Evolutionary conservation across 2,113 vertebrate species (phyloP).

Genomic region (Nannobrachium achirus): DNA sequence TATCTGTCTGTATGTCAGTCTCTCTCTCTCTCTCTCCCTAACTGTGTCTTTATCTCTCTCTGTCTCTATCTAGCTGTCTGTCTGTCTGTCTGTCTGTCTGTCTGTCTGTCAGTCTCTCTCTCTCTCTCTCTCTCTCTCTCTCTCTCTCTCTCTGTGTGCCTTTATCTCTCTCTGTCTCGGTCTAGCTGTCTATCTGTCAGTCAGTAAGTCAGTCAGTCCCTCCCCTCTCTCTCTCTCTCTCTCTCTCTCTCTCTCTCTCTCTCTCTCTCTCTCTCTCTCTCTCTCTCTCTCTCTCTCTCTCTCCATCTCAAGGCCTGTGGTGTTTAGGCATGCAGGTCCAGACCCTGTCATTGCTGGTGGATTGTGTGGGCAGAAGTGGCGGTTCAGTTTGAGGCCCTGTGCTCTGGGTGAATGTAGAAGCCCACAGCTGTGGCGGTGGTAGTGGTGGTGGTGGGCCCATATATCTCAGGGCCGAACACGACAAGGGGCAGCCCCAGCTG

Average conservation of each 20-base stretch:
- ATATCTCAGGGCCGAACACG: conserved; percentile 31
- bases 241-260: neutral
- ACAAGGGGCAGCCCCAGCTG: conserved; percentile 24
- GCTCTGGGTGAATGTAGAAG: conserved; percentile 34
- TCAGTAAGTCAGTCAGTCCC: too few relatives aligned
- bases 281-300: conserved; percentile 8
- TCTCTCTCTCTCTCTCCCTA: too few relatives aligned
- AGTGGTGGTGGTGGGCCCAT: conserved; percentile 16
- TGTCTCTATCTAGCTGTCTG: too few relatives aligned
- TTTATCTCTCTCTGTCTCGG: too few relatives aligned
- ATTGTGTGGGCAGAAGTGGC: conserved; percentile 25
- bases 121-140: too few relatives aligned
- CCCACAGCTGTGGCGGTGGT: conserved; percentile 32
- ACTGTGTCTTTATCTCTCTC: too few relatives aligned
- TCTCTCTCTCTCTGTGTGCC: too few relatives aligned
- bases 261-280: conserved; percentile 19
- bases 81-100: too few relatives aligned
- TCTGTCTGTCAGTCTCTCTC: too few relatives aligned
- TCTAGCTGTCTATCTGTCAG: too few relatives aligned
- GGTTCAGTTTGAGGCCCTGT: conserved; percentile 9
- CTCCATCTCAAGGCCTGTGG: conserved; percentile 6
- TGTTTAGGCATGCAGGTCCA: neutral
- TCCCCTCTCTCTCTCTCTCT: conserved; percentile 6
- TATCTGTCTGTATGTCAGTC: too few relatives aligned
- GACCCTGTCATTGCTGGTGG: conserved; percentile 35